Evolutionary conservation across 2,113 vertebrate genomes (phyloP), one percentile per base, ranked within the genome.

Genomic region (Dromas ardeola): DNA sequence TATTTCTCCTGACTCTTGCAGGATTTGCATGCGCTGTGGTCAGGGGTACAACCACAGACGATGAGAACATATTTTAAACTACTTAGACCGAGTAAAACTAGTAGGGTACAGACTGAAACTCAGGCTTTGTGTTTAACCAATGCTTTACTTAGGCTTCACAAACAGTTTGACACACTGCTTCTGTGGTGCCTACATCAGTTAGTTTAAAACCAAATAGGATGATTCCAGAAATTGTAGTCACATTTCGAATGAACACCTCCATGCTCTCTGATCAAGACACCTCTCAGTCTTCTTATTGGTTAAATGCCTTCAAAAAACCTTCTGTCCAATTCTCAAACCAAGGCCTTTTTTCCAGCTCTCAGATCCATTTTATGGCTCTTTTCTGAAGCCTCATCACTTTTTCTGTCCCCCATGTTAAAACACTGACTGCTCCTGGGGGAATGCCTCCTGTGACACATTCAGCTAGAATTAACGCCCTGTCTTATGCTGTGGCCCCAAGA

Each of bases 401-500:
- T 87, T n/a, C 15, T 61, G 15, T 4, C 2, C 6, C 29, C 23
- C 40, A 11, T 11, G 5, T 45, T 76, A 67, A 88, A 90, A 18
- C 5, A 13, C 13, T 0, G 0, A 10, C 16, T 81, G 15, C 11
- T 82, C 12, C 36, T 29, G 13, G 21, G 14, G 14, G 4, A 70
- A 65, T 58, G 53, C 26, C 8, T 88, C 34, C 30, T 36, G 34
- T 52, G 12, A 87, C 2, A 9, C 49, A 11, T 15, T 65, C 17
- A 86, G 49, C 9, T 69, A 43, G 22, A 74, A 66, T 53, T 56
- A 10, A 8, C 15, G 13, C 30, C 55, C 62, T 72, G 29, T 32
- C 19, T 88, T 15, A n/a, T 38, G 8, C n/a, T 67, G 52, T 25
- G 30, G 18, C 25, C 53, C 53, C 47, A 53, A 42, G 36, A 40